Evolutionary conservation across 2,113 vertebrate species (phyloP).

Genomic region (Lepus timidus): DNA sequence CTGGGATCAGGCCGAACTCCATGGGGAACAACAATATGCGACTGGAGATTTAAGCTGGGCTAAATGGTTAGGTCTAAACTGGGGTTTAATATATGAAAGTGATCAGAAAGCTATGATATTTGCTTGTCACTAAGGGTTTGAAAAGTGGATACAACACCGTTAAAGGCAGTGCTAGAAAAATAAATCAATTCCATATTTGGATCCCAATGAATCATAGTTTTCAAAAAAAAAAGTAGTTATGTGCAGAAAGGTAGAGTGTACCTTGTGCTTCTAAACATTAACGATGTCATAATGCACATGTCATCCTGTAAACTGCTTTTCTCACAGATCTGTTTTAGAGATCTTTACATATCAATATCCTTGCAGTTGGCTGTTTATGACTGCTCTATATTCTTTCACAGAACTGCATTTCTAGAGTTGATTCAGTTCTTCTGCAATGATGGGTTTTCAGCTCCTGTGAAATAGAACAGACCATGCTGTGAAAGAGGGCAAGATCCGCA

Average conservation of each 20-base stretch:
- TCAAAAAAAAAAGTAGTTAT: conserved; percentile 53
- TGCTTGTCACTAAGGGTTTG: not conserved
- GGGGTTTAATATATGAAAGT: not conserved
- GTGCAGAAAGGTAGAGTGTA: not conserved
- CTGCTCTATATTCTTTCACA: not conserved
- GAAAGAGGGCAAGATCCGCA: not conserved
- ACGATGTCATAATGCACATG: conserved; percentile 1
- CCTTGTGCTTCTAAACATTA: conserved; percentile 46
- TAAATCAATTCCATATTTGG: not conserved
- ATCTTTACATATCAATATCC: conserved; percentile 3
- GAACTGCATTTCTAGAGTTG: not conserved
- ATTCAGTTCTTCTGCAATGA: not conserved
- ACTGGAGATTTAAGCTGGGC: not conserved
- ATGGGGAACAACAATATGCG: not conserved
- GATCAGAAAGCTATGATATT: not conserved
- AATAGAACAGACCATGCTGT: not conserved
- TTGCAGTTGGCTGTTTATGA: conserved; percentile 58
- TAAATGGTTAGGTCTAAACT: not conserved
- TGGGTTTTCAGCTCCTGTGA: not conserved
- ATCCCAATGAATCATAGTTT: conserved; percentile 49
- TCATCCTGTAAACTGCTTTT: conserved; percentile 29
- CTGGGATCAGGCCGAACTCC: not conserved
- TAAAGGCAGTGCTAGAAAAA: conserved; percentile 33
- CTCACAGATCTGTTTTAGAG: conserved; percentile 4
- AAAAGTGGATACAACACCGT: not conserved